These are phyloP conservation scores for Pituophis catenifer DNA, from an alignment of 2,113 vertebrate species.

Conservation along the genomic window DNA sequence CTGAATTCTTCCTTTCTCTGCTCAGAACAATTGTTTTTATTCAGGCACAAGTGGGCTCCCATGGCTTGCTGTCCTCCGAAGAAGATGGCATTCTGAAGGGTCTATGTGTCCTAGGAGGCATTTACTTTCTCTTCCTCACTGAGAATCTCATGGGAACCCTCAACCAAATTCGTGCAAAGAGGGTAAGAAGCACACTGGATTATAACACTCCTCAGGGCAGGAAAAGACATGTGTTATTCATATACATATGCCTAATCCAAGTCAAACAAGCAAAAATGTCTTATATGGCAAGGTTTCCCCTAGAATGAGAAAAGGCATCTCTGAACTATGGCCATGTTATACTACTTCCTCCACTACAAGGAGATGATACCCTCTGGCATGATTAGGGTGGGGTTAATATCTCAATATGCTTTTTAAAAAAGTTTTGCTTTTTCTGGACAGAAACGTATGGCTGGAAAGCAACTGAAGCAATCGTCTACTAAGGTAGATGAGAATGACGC, in stretches of 20 bases:
- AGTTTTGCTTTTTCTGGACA: not conserved
- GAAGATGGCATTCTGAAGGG: constrained; percentile 68
- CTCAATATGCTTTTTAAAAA: not conserved
- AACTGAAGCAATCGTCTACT: rapidly evolving
- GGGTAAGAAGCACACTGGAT: not conserved
- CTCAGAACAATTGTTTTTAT: constrained; percentile 12
- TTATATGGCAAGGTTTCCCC: not conserved
- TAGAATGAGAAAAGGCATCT: not conserved
- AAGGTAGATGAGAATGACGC: not conserved
- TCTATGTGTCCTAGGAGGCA: constrained; percentile 68
- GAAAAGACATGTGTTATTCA: not conserved
- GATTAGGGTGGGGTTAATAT: not conserved
- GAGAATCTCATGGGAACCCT: constrained; percentile 67
- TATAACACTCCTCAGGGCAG: not conserved
- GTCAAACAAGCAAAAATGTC: not conserved
- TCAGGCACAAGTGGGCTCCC: constrained; percentile 63
- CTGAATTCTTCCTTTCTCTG: not conserved
- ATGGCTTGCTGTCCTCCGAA: constrained; percentile 18
- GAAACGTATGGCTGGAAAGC: not conserved
- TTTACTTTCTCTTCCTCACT: constrained; percentile 75
- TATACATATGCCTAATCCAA: not conserved
- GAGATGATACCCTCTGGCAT: not conserved
- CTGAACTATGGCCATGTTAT: not conserved
- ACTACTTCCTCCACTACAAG: not conserved
- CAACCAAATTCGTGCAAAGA: constrained; percentile 17